These are phyloP conservation scores for Diarsia rubi DNA, from an alignment of 2,888 invertebrate genomes.

Conservation along the genomic window DNA sequence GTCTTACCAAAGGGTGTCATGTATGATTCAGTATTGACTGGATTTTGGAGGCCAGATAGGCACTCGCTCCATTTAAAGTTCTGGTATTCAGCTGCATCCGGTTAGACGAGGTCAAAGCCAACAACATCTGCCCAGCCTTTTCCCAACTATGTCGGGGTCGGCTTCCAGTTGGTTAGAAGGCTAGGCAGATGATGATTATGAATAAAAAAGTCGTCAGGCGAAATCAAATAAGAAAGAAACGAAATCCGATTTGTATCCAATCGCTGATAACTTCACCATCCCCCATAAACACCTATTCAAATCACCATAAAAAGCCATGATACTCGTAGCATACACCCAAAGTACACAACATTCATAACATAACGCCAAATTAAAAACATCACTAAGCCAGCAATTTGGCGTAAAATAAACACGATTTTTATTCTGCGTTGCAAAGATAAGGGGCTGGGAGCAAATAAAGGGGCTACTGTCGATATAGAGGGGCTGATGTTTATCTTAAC, in stretches of 20 bases:
- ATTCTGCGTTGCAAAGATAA: slow-evolving; percentile 79
- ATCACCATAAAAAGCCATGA: slow-evolving; percentile 53
- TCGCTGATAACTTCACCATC: slow-evolving; percentile 12
- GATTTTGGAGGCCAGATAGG: no score
- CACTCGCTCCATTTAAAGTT: no score
- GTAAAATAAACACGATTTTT: slow-evolving; percentile 77
- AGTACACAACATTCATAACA: slow-evolving; percentile 59
- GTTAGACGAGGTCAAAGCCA: no score
- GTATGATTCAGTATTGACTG: no score
- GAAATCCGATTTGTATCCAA: not conserved
- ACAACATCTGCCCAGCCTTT: no score
- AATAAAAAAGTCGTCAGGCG: no score
- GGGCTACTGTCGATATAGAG: slow-evolving; percentile 66
- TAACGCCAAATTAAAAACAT: slow-evolving; percentile 66
- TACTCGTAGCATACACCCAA: slow-evolving; percentile 20
- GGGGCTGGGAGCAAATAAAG: slow-evolving; percentile 69
- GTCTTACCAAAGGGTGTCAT: no score
- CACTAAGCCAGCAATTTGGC: slow-evolving; percentile 63
- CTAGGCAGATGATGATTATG: no score
- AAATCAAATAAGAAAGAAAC: not conserved
- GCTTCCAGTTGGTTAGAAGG: no score
- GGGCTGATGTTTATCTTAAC: slow-evolving; percentile 77
- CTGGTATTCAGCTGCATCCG: no score
- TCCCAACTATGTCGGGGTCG: no score
- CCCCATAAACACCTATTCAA: slow-evolving; percentile 46